Evolutionary conservation across 2,797 vertebrate species (phyloP).

Genomic region (Pempheris klunzingeri): DNA sequence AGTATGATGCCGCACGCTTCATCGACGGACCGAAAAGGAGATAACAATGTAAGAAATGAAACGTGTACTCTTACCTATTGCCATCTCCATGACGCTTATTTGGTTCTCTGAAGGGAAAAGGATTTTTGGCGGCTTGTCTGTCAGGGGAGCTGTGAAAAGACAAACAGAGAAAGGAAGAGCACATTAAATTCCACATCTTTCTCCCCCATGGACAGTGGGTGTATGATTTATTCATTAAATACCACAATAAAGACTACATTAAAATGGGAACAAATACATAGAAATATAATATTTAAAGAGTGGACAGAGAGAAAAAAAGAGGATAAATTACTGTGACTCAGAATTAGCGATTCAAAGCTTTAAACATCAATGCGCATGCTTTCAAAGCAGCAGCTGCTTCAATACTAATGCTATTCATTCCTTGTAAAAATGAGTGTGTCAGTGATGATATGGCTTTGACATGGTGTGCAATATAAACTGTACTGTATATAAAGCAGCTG

Average conservation of each 20-base stretch:
- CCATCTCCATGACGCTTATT: slow-evolving; percentile 92
- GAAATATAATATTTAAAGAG: slow-evolving; percentile 61
- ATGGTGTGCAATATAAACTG: slow-evolving; percentile 41
- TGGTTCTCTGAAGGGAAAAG: slow-evolving; percentile 94
- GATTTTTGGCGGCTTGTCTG: slow-evolving; percentile 97
- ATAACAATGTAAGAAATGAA: slow-evolving; percentile 23
- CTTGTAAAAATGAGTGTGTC: slow-evolving; percentile 51
- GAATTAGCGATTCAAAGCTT: slow-evolving; percentile 53
- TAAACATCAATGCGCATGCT: slow-evolving; percentile 52
- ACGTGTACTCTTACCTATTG: slow-evolving; percentile 89
- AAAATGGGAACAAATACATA: slow-evolving; percentile 57
- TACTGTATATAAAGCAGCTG: slow-evolving; percentile 42
- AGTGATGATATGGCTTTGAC: slow-evolving; percentile 55
- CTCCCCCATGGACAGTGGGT: slow-evolving; percentile 48
- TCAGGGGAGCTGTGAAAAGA: slow-evolving; percentile 92
- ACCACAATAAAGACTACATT: slow-evolving; percentile 57
- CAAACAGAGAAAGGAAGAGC: slow-evolving; percentile 48
- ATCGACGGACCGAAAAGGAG: not conserved
- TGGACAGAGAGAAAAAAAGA: slow-evolving; percentile 35
- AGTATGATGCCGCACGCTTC: not conserved
- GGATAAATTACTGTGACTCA: slow-evolving; percentile 48
- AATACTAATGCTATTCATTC: slow-evolving; percentile 53
- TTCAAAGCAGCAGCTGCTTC: slow-evolving; percentile 72
- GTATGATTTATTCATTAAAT: slow-evolving; percentile 70
- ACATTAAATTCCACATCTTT: slow-evolving; percentile 59